phyloP scores from a whole-genome alignment of 2,113 vertebrate genomes.

The Carollia perspicillata region DNA sequence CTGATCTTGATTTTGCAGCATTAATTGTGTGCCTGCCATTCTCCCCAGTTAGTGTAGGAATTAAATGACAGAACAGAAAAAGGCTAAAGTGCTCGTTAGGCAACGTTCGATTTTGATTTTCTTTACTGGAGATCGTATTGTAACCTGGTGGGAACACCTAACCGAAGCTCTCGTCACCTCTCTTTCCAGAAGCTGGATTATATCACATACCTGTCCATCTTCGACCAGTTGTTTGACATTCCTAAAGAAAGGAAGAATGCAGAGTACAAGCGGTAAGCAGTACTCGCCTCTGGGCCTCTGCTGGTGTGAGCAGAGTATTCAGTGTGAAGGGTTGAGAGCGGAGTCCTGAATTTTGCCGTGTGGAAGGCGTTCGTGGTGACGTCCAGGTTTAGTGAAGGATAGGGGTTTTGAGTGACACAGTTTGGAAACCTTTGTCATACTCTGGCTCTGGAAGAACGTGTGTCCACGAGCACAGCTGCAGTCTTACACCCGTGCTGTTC shows the following conservation, averaged over 20 bases:
- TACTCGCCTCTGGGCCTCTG: not conserved
- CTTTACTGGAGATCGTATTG: not conserved
- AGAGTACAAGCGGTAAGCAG: conserved; percentile 93
- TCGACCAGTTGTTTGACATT: conserved; percentile 99
- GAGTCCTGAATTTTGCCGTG: not conserved
- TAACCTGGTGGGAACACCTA: not conserved
- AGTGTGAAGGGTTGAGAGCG: not conserved
- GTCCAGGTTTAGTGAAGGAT: not conserved
- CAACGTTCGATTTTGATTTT: not conserved
- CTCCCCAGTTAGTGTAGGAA: not conserved
- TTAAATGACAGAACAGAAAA: not conserved
- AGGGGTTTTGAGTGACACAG: not conserved
- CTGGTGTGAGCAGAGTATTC: not conserved
- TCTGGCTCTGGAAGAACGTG: not conserved
- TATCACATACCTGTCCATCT: conserved; percentile 95
- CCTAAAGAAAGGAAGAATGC: conserved; percentile 97
- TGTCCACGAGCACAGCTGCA: not conserved
- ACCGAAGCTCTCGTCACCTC: not conserved
- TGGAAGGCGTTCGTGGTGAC: not conserved
- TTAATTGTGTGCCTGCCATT: not conserved
- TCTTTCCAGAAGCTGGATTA: conserved; percentile 93
- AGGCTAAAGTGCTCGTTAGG: not conserved
- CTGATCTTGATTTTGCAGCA: not conserved
- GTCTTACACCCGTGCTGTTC: not conserved
- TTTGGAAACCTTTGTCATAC: not conserved